phyloP scores from a whole-genome alignment of 2,888 invertebrate genomes.

The Drosophila nigritarsus region DNA sequence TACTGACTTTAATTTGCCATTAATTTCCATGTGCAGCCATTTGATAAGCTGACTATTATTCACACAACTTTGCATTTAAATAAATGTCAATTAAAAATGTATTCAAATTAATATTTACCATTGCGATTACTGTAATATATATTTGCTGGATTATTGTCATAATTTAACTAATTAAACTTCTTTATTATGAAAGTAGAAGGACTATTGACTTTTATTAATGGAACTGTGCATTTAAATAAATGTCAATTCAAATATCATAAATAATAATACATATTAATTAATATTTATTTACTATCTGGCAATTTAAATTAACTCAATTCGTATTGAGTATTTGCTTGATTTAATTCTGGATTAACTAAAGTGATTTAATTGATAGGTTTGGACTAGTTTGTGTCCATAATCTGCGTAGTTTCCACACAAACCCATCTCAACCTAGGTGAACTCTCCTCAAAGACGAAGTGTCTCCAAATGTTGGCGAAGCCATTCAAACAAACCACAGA shows the following conservation, averaged over 20 bases:
- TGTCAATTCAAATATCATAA: neutral
- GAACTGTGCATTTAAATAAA: neutral
- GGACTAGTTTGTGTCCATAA: neutral
- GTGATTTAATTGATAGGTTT: neutral
- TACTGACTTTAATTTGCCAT: neutral
- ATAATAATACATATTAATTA: no score
- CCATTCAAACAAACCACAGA: slow-evolving; percentile 47
- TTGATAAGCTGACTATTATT: neutral
- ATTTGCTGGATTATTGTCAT: no score
- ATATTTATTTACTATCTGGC: no score
- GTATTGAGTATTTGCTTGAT: neutral
- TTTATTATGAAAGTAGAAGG: no score
- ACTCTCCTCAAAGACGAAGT: slow-evolving; percentile 10
- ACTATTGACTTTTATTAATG: no score
- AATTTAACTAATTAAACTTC: no score
- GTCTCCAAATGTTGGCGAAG: slow-evolving; percentile 35
- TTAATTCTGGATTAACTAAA: neutral
- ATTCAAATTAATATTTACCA: no score
- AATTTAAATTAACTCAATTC: neutral
- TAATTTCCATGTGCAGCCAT: no score
- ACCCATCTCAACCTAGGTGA: neutral
- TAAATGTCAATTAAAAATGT: neutral
- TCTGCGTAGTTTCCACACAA: neutral
- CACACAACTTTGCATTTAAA: neutral
- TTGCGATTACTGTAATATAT: no score